Evolutionary conservation across 2,888 invertebrate genomes (phyloP), one percentile per base, ranked within the genome.

Genomic region (Cyaniris semiargus): DNA sequence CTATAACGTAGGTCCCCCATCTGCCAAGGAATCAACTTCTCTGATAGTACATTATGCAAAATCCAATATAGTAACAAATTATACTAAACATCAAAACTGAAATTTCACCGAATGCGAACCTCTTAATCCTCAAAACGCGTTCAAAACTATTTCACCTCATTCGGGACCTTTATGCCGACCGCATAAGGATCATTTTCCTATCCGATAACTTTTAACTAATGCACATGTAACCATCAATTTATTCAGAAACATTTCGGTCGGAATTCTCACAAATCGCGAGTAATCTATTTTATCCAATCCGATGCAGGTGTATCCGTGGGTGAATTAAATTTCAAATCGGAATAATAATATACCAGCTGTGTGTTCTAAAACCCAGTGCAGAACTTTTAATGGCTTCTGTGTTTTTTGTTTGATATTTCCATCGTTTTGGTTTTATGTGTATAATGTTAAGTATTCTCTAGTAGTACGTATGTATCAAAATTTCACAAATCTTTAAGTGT

Each of bases 311-410:
- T 77, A 77, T 77, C 72, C 79, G 77, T 77, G 78, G 70, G 79
- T 78, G 80, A 80, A 80, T 80, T 80, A 79, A 80, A 80, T 80
- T 80, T 77, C 76, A 44, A 78, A 79, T 80, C 78, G 80, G 76
- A 76, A 76, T 76, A 76, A 76, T 76, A 76, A 70, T 53, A 66
- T 76, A 66, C 66, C 76, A 48, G 66, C 66, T 76, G 70, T 31
- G 76, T 31, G 13, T 13, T 60, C 27, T 66, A 66, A 66, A n/a
- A 1, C 21, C 58, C 58, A 5, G 4, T 66, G 60, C 6, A 1
- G 15, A 31, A 66, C 27, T 66, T 66, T 66, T 18, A 66, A 66
- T 66, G 15, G 66, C 23, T 66, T 66, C 23, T 4, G 27, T 27
- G 60, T 66, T 23, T 66, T 66, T 66, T 4, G 23, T 66, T 66